Evolutionary conservation across 2,888 invertebrate species (phyloP), one percentile per base, ranked within the genome.

Genomic region (Neria commutata): DNA sequence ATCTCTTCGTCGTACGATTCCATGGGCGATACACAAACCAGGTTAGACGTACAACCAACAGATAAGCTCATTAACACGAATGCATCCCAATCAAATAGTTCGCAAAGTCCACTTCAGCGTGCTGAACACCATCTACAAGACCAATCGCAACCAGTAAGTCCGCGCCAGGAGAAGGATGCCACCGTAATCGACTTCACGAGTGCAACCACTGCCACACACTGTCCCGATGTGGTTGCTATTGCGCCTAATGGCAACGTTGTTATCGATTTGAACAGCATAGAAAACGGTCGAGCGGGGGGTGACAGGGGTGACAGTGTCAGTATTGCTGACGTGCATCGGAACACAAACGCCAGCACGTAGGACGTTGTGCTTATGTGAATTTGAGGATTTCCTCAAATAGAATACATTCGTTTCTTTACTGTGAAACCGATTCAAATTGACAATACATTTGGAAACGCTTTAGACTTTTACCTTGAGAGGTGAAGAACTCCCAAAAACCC

Each of bases 1-100:
- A 86, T 85, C 83, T n/a, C n/a, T n/a, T n/a, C n/a, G n/a, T 84
- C 85, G 78, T 94, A 94, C 88, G 89, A 93, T 85, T 92, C 94
- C 74, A 94, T 94, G 93, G 93, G 92, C 84, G 89, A 87, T 84
- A 91, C 89, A 82, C 88, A 87, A 59, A 54, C 48, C 72, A 72
- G 73, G 73, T 72, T 72, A 73, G 72, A 73, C 49, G 50, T 49
- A 67, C 74, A 77, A 66, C 69, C 79, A 61, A 79, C 79, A 71
- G 79, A 80, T 74, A 80, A 76, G 72, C 76, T 81, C 73, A 78
- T 81, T 70, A 67, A 61, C 56, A 65, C 60, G 56, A 74, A 73
- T 67, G 72, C 69, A 67, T 68, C 66, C 47, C 69, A 72, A 63
- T 66, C 68, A 69, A 73, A 60, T 63, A 67, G 68, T 63, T 60